A percentile compares a stretch with the other conserved stretches of the same genome.
These are phyloP conservation scores for Vireo altiloquus DNA, from an alignment of 2,113 vertebrate species.

Conservation along the genomic window DNA sequence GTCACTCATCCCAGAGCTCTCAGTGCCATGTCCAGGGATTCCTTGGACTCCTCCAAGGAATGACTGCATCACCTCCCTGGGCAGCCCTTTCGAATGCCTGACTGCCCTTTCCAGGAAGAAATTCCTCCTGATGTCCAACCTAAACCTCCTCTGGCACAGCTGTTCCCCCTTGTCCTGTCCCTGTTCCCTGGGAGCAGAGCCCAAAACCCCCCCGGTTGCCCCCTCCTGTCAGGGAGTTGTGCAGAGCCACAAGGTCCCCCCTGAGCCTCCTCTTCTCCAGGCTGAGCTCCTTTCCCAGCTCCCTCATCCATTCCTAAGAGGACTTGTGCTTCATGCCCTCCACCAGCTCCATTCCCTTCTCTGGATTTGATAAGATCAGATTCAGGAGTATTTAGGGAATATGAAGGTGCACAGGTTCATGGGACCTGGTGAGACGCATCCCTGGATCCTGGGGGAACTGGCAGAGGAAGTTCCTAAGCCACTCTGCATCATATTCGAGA, in stretches of 20 bases:
- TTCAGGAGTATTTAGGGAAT: not conserved
- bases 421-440: not conserved
- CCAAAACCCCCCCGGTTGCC: fast-evolving
- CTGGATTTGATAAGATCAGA: not conserved
- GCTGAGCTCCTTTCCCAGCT: not conserved
- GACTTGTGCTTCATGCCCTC: not conserved
- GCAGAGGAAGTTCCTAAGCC: not conserved
- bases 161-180: not conserved
- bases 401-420: not conserved
- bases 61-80: not conserved
- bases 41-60: not conserved
- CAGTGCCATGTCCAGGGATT: not conserved
- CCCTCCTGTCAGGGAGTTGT: not conserved
- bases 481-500: not conserved
- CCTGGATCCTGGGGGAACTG: not conserved
- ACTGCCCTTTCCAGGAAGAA: not conserved
- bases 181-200: not conserved
- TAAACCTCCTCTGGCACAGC: not conserved
- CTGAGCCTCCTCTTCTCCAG: not conserved
- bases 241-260: not conserved
- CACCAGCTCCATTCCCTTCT: not conserved
- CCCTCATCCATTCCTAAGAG: not conserved
- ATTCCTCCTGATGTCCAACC: not conserved
- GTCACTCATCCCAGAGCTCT: not conserved
- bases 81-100: not conserved